Base-by-base conservation (phyloP, 2,113 vertebrate species). In the Podiceps cristatus region DNA sequence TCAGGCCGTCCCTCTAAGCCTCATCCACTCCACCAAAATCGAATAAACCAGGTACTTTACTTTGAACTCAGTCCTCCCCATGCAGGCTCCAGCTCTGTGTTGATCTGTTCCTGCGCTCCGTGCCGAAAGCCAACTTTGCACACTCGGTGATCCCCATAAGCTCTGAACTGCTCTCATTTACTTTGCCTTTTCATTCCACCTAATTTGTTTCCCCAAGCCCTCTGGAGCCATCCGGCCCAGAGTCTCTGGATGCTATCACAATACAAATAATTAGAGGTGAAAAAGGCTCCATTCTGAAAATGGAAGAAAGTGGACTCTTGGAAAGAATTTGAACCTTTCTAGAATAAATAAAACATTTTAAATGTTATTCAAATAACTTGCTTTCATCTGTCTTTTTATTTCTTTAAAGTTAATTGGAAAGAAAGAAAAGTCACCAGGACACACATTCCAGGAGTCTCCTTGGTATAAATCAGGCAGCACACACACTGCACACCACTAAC, bases 301-400 rank as follows among this genome's bases (percentile, higher is more conserved):
- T 24, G 37, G 49, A 94, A 93, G 83, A 73, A 92, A 95, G 31
- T 6, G 55, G 74, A 73, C n/a, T 73, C 47, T 40, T 89, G 63
- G 71, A 95, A 97, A 95, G 64, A 93, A 95, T 73, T 40, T 62
- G 78, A 94, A 73, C 62, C 47, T 86, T 81, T 94, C 80, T 94
- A 96, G 87, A 96, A 95, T 33, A 97, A 96, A 94, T 58, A 85
- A 86, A 92, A 96, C n/a, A 87, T 95, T 75, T 88, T 28, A 64
- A 87, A 87, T 85, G 83, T 91, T 95, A 87, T 86, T 96, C 53
- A 76, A 68, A 91, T 86, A 94, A 83, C 62, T 86, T 92, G 59
- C 91, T 97, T 95, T 96, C 91, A 94, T 93, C 86, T 95, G 59
- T 77, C 60, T 85, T 58, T 87, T 82, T 86, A 95, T 74, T 96